Percentiles rank a stretch among this genome's conserved stretches.
These are phyloP conservation scores for Plemyria rubiginata DNA, from an alignment of 2,888 invertebrate genomes.

Conservation along the genomic window DNA sequence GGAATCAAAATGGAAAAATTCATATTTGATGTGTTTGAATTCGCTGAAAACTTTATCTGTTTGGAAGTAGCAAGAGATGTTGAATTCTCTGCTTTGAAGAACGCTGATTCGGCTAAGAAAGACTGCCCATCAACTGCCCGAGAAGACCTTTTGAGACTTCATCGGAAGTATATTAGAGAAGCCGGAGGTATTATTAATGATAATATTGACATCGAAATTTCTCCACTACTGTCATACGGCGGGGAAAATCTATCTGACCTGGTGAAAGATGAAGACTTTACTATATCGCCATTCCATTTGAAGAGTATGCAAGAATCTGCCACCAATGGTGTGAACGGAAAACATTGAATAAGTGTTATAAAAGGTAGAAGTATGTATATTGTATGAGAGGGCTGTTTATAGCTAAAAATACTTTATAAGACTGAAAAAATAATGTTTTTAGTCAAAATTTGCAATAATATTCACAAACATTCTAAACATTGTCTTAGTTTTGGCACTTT, in stretches of 20 bases:
- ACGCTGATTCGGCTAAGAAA: slow-evolving; percentile 93
- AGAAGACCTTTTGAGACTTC: slow-evolving; percentile 90
- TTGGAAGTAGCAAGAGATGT: slow-evolving; percentile 96
- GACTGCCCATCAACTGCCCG: slow-evolving; percentile 96
- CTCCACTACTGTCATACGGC: slow-evolving; percentile 94
- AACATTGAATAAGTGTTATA: slow-evolving; percentile 54
- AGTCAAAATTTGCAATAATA: slow-evolving; percentile 4
- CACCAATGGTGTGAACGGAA: slow-evolving; percentile 71
- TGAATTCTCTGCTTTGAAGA: slow-evolving; percentile 99
- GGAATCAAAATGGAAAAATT: slow-evolving; percentile 99
- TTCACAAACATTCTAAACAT: neutral
- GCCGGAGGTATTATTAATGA: slow-evolving; percentile 91
- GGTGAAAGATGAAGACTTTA: slow-evolving; percentile 88
- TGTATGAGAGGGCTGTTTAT: neutral
- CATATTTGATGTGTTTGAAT: slow-evolving; percentile 99
- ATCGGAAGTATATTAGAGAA: slow-evolving; percentile 90
- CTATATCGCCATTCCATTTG: slow-evolving; percentile 86
- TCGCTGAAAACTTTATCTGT: slow-evolving; percentile 95
- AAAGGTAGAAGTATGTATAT: slow-evolving; percentile 1
- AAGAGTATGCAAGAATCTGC: slow-evolving; percentile 71
- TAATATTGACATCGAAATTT: slow-evolving; percentile 93
- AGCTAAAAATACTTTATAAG: slow-evolving; percentile 14
- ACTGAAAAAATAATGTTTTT: slow-evolving; percentile 20
- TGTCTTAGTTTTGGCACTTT: too few species aligned
- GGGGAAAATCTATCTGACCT: slow-evolving; percentile 92